Percentiles rank a stretch among this genome's conserved stretches.
Conservation (phyloP, 2,797 vertebrate species). For the Anguilla pacifica region DNA sequence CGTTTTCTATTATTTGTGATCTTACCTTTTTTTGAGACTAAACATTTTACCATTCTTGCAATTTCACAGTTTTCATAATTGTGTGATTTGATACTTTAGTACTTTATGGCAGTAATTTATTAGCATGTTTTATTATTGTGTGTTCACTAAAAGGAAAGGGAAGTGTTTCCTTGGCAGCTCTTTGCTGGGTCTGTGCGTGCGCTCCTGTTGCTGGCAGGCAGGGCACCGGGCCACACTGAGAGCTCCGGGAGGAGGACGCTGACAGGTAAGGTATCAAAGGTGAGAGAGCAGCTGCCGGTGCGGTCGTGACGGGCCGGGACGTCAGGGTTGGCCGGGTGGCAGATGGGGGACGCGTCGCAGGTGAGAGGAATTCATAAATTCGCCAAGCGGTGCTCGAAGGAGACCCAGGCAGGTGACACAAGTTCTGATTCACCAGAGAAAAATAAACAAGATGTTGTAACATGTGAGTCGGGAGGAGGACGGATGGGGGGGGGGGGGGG, state of each 20-base stretch:
- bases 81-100: not conserved
- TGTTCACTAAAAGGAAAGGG: slow-evolving; percentile 15
- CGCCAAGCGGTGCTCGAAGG: not conserved
- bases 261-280: slow-evolving; percentile 23
- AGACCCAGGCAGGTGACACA: not conserved
- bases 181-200: not conserved
- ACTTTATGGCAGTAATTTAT: not conserved
- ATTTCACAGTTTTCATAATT: not conserved
- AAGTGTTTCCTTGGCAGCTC: slow-evolving; percentile 6
- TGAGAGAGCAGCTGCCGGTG: slow-evolving; percentile 27
- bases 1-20: not conserved
- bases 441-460: slow-evolving; percentile 17
- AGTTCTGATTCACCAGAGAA: slow-evolving; percentile 13
- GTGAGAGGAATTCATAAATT: slow-evolving; percentile 7
- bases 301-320: slow-evolving; percentile 19
- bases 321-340: not conserved
- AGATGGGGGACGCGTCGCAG: slow-evolving; percentile 1
- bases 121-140: not conserved
- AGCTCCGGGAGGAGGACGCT: not conserved
- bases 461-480: not conserved
- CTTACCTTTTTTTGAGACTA: not conserved
- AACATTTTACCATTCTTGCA: not conserved
- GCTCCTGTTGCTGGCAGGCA: slow-evolving; percentile 17
- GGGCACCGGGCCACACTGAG: not conserved
- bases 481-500: not conserved